These are phyloP conservation scores for Callorhinus ursinus DNA, from an alignment of 2,113 vertebrate genomes.

Conservation along the genomic window DNA sequence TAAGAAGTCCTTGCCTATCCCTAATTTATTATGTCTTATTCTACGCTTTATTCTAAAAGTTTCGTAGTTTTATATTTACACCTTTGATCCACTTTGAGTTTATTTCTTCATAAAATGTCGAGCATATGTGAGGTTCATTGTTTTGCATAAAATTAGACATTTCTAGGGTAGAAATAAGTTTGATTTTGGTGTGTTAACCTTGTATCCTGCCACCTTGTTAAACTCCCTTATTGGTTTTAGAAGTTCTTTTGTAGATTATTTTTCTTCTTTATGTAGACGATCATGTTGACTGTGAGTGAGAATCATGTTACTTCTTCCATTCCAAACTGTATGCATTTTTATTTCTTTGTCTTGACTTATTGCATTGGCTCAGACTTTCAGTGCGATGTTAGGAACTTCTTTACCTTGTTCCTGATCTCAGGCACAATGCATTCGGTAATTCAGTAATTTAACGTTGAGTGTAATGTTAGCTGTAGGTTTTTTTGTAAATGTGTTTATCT, in stretches of 20 bases:
- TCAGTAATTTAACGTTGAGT: not conserved
- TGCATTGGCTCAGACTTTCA: not conserved
- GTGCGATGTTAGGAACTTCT: not conserved
- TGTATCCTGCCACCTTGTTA: not conserved
- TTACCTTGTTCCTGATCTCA: not conserved
- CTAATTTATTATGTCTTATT: not conserved
- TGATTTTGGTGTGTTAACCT: not conserved
- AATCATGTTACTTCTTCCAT: not conserved
- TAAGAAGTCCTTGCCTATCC: not conserved
- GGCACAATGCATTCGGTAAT: not conserved
- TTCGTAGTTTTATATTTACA: not conserved
- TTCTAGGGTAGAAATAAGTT: not conserved
- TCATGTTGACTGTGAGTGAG: not conserved
- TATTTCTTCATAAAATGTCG: not conserved
- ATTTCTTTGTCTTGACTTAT: not conserved
- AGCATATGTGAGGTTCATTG: not conserved
- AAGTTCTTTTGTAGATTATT: not conserved
- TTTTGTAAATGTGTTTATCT: not conserved
- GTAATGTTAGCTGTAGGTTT: not conserved
- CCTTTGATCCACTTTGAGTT: not conserved
- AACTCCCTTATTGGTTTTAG: not conserved
- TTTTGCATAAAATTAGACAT: not conserved
- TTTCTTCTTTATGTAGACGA: not conserved
- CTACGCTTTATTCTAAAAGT: not conserved
- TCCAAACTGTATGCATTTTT: not conserved